These are phyloP conservation scores for Anthopleura xanthogrammica DNA, from an alignment of 92 coral and sea anemone genomes.

Conservation along the genomic window DNA sequence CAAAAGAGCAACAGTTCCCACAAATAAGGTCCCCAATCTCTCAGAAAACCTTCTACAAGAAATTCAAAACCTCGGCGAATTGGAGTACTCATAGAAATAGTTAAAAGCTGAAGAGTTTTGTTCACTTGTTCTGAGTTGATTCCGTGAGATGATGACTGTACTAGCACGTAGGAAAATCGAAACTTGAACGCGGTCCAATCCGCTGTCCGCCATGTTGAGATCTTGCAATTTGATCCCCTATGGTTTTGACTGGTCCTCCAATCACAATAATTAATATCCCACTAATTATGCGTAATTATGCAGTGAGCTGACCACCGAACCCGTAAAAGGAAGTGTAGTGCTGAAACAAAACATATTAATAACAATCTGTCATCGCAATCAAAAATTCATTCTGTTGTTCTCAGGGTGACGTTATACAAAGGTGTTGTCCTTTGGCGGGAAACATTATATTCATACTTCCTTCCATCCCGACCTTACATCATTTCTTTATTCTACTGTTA, in stretches of 20 bases:
- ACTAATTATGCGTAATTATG: slow-evolving; percentile 31
- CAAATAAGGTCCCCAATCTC: slow-evolving; percentile 29
- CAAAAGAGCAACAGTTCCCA: slow-evolving; percentile 36
- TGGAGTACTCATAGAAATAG: slow-evolving; percentile 36
- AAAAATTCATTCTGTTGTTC: background rate
- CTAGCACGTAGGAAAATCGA: slow-evolving; percentile 25
- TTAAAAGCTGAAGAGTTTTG: slow-evolving; percentile 15
- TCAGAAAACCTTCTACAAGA: slow-evolving; percentile 26
- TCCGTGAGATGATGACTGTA: slow-evolving; percentile 19
- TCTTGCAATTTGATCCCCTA: slow-evolving; percentile 10
- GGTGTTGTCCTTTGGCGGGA: background rate
- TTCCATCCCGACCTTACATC: background rate
- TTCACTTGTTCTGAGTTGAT: slow-evolving; percentile 24
- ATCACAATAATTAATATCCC: background rate
- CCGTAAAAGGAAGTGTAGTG: slow-evolving; percentile 4
- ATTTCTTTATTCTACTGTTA: too few relatives aligned
- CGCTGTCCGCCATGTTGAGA: slow-evolving; percentile 34
- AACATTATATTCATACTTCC: background rate
- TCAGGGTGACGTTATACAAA: background rate
- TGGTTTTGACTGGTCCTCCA: slow-evolving; percentile 10
- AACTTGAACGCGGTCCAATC: slow-evolving; percentile 39
- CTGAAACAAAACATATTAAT: background rate
- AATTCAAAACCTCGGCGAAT: slow-evolving; percentile 26
- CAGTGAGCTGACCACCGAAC: background rate
- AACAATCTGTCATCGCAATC: background rate